Evolutionary conservation across 1,140 invertebrate species (phyloP).

Genomic region (Dinoponera quadriceps): DNA sequence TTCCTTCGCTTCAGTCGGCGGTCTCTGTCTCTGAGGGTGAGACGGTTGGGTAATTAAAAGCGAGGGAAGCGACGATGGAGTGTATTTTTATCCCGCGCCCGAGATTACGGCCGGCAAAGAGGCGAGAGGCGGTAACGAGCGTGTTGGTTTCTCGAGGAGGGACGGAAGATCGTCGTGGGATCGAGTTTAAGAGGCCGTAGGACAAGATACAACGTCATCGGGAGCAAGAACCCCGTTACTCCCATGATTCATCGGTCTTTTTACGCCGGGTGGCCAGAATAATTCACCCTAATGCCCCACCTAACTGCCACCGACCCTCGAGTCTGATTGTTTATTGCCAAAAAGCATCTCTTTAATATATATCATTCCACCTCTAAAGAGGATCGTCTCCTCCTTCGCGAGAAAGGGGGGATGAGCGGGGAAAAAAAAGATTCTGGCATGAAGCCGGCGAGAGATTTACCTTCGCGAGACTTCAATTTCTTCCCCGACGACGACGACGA

Average conservation of each 20-base stretch:
- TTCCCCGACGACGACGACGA: slow-evolving; percentile 1
- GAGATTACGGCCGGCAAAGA: not conserved
- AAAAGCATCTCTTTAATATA: slow-evolving; percentile 77
- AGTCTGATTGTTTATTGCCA: slow-evolving; percentile 81
- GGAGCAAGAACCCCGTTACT: slow-evolving; percentile 77
- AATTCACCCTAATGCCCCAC: slow-evolving; percentile 84
- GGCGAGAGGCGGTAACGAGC: not conserved
- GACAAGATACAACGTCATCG: slow-evolving; percentile 76
- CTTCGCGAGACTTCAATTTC: slow-evolving; percentile 54
- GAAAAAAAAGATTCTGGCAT: slow-evolving; percentile 55
- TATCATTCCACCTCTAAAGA: slow-evolving; percentile 72
- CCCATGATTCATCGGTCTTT: slow-evolving; percentile 82
- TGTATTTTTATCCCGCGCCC: not conserved
- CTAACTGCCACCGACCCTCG: slow-evolving; percentile 81
- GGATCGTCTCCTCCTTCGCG: slow-evolving; percentile 33
- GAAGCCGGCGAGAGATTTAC: slow-evolving; percentile 36
- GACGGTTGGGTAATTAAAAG: not conserved
- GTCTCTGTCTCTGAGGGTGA: not conserved
- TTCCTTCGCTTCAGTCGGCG: not conserved
- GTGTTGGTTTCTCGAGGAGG: slow-evolving; percentile 39
- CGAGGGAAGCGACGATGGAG: not conserved
- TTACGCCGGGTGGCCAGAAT: slow-evolving; percentile 82
- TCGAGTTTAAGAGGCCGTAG: slow-evolving; percentile 71
- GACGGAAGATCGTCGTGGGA: slow-evolving; percentile 35
- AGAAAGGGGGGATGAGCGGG: slow-evolving; percentile 59